Conservation (phyloP, 2,113 vertebrate genomes). For the Dolichotis patagonum region DNA sequence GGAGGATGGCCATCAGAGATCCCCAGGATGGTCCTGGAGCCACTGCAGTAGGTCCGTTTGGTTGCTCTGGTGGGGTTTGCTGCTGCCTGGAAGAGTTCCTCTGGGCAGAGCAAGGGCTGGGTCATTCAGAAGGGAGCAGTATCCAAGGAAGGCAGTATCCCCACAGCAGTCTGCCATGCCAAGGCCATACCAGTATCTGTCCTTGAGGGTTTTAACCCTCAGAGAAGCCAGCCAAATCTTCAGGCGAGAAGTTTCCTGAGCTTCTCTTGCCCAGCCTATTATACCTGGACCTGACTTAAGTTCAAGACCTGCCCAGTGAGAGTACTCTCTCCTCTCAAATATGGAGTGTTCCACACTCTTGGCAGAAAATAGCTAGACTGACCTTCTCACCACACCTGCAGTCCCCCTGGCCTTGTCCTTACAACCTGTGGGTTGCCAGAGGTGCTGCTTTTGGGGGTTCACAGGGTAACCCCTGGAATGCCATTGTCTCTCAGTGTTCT, state of each 20-base stretch:
- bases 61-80: neutral
- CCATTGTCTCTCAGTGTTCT: neutral
- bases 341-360: rapidly evolving
- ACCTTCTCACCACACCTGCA: too few species aligned
- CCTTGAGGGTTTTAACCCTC: neutral
- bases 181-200: neutral
- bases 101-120: neutral
- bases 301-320: neutral
- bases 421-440: neutral
- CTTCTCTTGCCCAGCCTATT: neutral
- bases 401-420: neutral
- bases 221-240: neutral
- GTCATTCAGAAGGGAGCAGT: neutral
- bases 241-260: neutral
- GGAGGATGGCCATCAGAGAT: neutral
- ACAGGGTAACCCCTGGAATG: neutral
- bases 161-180: neutral
- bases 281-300: neutral
- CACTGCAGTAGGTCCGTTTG: neutral
- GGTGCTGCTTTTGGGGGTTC: neutral
- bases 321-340: neutral
- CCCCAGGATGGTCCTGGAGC: neutral
- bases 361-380: neutral
- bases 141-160: neutral
- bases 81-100: neutral